Conservation (phyloP, 1,140 invertebrate genomes). For the Calliopsis andreniformis region DNA sequence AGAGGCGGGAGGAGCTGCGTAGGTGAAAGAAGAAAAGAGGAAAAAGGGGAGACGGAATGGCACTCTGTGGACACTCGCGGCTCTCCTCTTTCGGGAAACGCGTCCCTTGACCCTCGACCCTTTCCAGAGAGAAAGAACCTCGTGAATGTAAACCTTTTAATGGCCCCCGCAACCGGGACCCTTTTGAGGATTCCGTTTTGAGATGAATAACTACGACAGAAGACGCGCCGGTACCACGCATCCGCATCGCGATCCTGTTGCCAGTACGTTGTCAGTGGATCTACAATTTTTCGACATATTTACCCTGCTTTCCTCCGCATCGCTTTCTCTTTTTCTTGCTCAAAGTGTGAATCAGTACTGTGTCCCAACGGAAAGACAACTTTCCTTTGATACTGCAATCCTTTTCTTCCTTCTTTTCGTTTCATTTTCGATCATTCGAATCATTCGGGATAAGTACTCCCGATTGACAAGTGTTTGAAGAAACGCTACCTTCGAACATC, state of each 20-base stretch:
- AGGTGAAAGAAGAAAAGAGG: slow-evolving; percentile 2
- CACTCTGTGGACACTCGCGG: slow-evolving; percentile 70
- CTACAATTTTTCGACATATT: too few relatives aligned
- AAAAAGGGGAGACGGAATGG: slow-evolving; percentile 51
- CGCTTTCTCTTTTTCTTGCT: too few relatives aligned
- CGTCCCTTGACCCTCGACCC: slow-evolving; percentile 74
- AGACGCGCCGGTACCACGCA: slow-evolving; percentile 9
- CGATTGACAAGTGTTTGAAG: too few relatives aligned
- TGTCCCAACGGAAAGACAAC: too few relatives aligned
- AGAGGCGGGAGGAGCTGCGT: slow-evolving; percentile 8
- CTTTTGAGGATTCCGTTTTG: slow-evolving; percentile 67
- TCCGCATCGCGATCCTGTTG: too few relatives aligned
- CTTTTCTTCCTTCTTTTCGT: too few relatives aligned
- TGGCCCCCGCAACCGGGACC: slow-evolving; percentile 67
- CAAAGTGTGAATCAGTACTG: too few relatives aligned
- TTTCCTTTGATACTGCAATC: too few relatives aligned
- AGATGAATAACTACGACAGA: slow-evolving; percentile 67
- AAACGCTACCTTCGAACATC: neutral
- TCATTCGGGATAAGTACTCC: too few relatives aligned
- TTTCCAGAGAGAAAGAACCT: slow-evolving; percentile 58
- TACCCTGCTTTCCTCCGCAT: too few relatives aligned
- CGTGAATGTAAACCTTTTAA: slow-evolving; percentile 74
- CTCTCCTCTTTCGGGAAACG: slow-evolving; percentile 64
- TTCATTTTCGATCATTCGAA: too few relatives aligned
- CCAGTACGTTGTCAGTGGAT: too few relatives aligned